A percentile compares a stretch with the other conserved stretches of the same genome.
phyloP scores from a whole-genome alignment of 1,140 invertebrate genomes.

The Zaprionus tsacasi region DNA sequence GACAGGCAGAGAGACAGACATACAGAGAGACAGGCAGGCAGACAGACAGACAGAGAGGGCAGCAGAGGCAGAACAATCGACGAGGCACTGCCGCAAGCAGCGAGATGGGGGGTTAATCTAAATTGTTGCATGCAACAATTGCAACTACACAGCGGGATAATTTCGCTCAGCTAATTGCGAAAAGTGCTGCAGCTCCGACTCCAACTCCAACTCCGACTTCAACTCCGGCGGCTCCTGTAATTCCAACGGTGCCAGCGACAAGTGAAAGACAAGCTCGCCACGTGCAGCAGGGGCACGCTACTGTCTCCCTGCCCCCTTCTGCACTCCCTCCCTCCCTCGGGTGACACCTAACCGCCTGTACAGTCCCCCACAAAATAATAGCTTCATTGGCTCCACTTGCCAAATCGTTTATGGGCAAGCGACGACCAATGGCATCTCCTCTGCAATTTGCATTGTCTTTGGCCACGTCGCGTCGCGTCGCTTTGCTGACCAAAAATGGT shows the following conservation, averaged over 20 bases:
- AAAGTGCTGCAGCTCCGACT: background rate
- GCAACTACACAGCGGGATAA: constrained; percentile 22
- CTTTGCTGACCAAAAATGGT: constrained; percentile 70
- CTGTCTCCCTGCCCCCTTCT: background rate
- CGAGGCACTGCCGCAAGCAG: background rate
- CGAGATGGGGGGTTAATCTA: constrained; percentile 64
- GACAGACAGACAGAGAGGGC: constrained; percentile 2
- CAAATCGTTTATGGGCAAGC: constrained; percentile 49
- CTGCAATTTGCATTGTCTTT: constrained; percentile 77
- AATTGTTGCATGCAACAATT: constrained; percentile 81
- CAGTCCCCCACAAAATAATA: constrained; percentile 74
- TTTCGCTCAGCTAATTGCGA: constrained; percentile 9
- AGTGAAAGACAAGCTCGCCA: constrained; percentile 74
- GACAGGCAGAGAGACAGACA: background rate
- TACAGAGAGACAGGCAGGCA: background rate
- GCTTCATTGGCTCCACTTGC: constrained; percentile 67
- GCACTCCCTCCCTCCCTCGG: too few relatives aligned
- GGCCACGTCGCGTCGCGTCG: constrained; percentile 11
- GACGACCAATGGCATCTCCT: constrained; percentile 66
- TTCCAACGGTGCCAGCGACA: constrained; percentile 60
- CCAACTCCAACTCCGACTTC: background rate
- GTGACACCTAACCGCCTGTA: background rate
- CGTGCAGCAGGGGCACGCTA: constrained; percentile 62
- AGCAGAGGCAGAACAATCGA: constrained; percentile 61
- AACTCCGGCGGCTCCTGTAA: constrained; percentile 56